phyloP scores from a whole-genome alignment of 2,113 vertebrate genomes.

The Rhinopomastus cyanomelas region DNA sequence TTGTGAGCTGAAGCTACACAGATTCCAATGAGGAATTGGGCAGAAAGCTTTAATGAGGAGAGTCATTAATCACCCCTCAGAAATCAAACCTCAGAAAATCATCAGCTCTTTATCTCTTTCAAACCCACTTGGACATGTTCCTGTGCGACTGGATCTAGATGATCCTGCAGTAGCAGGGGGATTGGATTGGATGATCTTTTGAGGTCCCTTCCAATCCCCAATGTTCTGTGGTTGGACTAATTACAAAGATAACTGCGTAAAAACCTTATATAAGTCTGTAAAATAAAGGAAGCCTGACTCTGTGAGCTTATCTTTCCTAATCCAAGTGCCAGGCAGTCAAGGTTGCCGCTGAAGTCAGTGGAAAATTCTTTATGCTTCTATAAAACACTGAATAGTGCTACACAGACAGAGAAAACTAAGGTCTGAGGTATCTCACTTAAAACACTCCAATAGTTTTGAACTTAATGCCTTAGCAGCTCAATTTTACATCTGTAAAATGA shows the following conservation, averaged over 20 bases:
- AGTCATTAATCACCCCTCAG: background rate
- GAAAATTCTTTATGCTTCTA: background rate
- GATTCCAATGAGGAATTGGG: background rate
- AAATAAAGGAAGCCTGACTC: background rate
- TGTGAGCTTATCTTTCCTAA: slow-evolving; percentile 4
- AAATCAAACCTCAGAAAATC: background rate
- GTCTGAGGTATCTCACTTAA: background rate
- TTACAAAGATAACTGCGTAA: no score
- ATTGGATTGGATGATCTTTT: no score
- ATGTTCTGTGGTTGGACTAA: no score
- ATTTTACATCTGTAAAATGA: background rate
- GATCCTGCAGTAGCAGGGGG: no score
- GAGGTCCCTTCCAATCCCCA: no score
- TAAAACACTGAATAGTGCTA: background rate
- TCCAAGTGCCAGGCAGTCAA: background rate
- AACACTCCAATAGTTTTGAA: background rate
- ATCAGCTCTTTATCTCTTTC: background rate
- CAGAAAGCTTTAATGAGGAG: background rate
- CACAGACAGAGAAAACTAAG: background rate
- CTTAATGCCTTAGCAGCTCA: background rate
- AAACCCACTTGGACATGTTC: no score
- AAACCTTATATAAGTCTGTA: background rate
- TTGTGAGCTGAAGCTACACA: background rate
- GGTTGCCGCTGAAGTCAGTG: background rate
- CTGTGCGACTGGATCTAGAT: no score